A percentile compares a stretch with the other conserved stretches of the same genome.
These are phyloP conservation scores for Epistrophe grossulariae DNA, from an alignment of 2,888 invertebrate genomes.

Conservation along the genomic window DNA sequence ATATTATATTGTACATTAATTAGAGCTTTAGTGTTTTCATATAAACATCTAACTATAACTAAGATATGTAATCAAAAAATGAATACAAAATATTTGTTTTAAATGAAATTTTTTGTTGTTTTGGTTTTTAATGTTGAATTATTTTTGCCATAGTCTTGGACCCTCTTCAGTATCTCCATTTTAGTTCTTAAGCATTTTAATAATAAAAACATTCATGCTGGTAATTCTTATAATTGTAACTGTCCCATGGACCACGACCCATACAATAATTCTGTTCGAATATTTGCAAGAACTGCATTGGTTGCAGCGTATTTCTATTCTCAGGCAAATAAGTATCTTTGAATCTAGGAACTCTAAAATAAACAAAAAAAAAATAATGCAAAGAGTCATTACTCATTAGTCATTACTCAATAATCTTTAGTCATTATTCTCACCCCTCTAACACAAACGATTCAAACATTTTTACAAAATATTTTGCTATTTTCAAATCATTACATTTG, in stretches of 20 bases:
- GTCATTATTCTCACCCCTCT: constrained; percentile 24
- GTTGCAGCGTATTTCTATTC: constrained; percentile 27
- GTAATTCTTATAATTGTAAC: not conserved
- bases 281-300: constrained; percentile 54
- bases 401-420: too few species aligned
- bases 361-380: not conserved
- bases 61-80: too few species aligned
- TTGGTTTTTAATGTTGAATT: too few species aligned
- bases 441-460: constrained; percentile 55
- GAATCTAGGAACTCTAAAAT: constrained; percentile 44
- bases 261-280: constrained; percentile 26
- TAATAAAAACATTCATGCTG: constrained; percentile 24
- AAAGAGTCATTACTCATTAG: too few species aligned
- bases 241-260: constrained; percentile 53
- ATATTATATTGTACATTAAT: too few species aligned
- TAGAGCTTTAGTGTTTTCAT: too few species aligned
- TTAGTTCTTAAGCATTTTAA: not conserved
- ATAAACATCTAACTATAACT: too few species aligned
- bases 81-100: too few species aligned
- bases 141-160: too few species aligned
- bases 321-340: constrained; percentile 14
- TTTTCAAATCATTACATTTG: constrained; percentile 32
- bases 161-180: not conserved
- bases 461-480: constrained; percentile 40
- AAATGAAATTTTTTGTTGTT: too few species aligned